A percentile compares a stretch with the other conserved stretches of the same genome.
phyloP scores from a whole-genome alignment of 2,113 vertebrate genomes.

The Turdus rufiventris region DNA sequence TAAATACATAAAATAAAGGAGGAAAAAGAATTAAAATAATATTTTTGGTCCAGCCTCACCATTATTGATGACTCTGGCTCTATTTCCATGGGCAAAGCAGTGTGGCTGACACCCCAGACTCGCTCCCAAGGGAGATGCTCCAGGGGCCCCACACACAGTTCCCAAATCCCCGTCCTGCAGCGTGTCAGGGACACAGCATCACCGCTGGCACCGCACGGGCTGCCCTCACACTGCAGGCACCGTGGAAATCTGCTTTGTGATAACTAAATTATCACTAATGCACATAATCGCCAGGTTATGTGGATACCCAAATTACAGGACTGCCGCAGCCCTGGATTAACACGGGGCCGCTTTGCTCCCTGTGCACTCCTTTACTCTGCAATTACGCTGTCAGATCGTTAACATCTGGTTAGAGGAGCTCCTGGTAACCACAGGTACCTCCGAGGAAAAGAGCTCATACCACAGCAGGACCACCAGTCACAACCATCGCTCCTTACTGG shows the following conservation, averaged over 20 bases:
- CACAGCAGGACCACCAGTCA: background rate
- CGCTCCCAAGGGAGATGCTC: background rate
- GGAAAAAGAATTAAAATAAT: background rate
- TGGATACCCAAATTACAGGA: slow-evolving; percentile 42
- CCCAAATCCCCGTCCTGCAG: background rate
- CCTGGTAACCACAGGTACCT: background rate
- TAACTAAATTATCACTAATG: slow-evolving; percentile 53
- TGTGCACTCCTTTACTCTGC: background rate
- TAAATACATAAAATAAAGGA: background rate
- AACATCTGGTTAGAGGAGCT: background rate
- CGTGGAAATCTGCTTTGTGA: background rate
- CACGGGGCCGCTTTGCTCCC: background rate
- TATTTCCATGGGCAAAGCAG: rapidly evolving
- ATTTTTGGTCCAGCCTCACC: background rate
- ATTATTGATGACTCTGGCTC: rapidly evolving
- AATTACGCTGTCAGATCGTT: background rate
- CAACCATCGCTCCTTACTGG: background rate
- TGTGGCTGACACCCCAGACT: rapidly evolving
- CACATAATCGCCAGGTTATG: slow-evolving; percentile 19
- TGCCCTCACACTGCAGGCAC: background rate
- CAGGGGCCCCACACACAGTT: rapidly evolving
- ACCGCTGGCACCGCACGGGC: background rate
- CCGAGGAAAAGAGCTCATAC: background rate
- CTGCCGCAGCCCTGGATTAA: slow-evolving; percentile 1
- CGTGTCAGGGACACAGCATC: rapidly evolving